Percentiles rank a stretch among this genome's conserved stretches.
phyloP scores from a whole-genome alignment of 35 echinoderm and acorn worm genomes.

The Diadema setosum region DNA sequence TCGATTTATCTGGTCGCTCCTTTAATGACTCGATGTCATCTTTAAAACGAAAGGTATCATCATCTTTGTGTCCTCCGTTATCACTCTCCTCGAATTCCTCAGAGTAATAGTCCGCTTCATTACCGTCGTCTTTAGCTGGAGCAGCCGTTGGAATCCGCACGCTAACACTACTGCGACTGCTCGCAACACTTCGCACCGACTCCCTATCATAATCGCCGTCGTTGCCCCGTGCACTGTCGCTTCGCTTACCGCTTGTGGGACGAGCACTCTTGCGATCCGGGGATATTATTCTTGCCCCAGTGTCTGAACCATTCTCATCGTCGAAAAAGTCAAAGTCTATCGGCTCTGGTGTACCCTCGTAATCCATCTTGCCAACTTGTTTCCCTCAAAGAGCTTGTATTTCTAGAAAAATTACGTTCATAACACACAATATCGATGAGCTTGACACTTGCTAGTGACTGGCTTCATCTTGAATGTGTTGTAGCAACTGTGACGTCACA shows the following conservation, averaged over 20 bases:
- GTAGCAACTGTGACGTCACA: constrained; percentile 22
- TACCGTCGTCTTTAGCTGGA: constrained; percentile 31
- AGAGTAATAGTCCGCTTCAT: constrained; percentile 40
- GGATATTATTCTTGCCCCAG: not conserved
- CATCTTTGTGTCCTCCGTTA: not conserved
- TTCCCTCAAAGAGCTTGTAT: no score
- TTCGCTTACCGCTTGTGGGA: not conserved
- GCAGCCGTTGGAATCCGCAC: constrained; percentile 70
- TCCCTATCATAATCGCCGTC: not conserved
- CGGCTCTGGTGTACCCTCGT: constrained; percentile 33
- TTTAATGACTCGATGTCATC: not conserved
- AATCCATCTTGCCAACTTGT: constrained; percentile 39
- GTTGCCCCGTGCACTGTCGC: not conserved
- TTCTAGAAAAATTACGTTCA: no score
- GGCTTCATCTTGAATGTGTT: not conserved
- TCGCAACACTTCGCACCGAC: constrained; percentile 45
- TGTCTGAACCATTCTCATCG: constrained; percentile 14
- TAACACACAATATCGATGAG: no score
- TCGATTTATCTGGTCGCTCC: not conserved
- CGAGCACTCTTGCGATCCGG: not conserved
- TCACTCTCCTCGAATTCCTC: constrained; percentile 14
- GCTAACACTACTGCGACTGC: constrained; percentile 73
- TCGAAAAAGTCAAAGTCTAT: constrained; percentile 96
- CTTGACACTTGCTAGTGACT: no score
- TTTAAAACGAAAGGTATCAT: not conserved